A percentile compares a stretch with the other conserved stretches of the same genome.
Evolutionary conservation across 1,140 invertebrate genomes (phyloP).

Genomic region (Diachasmimorpha longicaudata): DNA sequence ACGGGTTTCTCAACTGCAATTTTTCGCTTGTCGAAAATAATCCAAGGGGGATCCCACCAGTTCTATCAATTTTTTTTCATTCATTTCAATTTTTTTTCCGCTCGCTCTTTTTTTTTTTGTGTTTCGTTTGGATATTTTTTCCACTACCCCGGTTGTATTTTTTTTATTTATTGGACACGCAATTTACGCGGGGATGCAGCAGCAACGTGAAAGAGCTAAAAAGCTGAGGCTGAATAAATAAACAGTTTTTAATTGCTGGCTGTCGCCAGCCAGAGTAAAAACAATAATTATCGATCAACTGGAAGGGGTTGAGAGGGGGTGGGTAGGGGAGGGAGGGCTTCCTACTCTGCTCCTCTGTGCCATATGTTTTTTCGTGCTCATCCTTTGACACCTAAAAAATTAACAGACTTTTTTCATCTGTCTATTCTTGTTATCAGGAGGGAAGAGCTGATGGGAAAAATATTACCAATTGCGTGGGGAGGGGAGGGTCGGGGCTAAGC

Average conservation of each 20-base stretch:
- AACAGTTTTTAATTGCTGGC: slow-evolving; percentile 63
- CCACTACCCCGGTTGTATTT: neutral
- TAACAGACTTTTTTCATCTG: neutral
- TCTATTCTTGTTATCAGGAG: neutral
- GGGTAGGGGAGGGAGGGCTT: neutral
- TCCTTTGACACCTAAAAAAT: slow-evolving; percentile 2
- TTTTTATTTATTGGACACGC: slow-evolving; percentile 22
- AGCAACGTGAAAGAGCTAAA: slow-evolving; percentile 54
- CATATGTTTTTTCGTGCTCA: neutral
- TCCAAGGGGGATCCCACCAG: neutral
- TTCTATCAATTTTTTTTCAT: slow-evolving; percentile 10
- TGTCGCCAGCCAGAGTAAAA: slow-evolving; percentile 54
- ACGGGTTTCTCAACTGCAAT: neutral
- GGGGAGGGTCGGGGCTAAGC: neutral
- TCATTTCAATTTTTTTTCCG: neutral
- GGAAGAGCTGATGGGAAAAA: neutral
- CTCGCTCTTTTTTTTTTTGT: neutral
- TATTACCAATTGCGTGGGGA: neutral
- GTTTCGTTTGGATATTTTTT: neutral
- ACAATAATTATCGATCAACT: slow-evolving; percentile 60
- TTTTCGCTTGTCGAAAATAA: slow-evolving; percentile 15
- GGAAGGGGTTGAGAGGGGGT: no score
- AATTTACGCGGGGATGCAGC: slow-evolving; percentile 25
- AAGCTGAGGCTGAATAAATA: slow-evolving; percentile 61
- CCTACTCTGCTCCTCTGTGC: neutral